These are phyloP conservation scores for Chironex yamaguchii DNA, from an alignment of 30 jellyfish, hydroid and myxozoan genomes.

Conservation along the genomic window DNA sequence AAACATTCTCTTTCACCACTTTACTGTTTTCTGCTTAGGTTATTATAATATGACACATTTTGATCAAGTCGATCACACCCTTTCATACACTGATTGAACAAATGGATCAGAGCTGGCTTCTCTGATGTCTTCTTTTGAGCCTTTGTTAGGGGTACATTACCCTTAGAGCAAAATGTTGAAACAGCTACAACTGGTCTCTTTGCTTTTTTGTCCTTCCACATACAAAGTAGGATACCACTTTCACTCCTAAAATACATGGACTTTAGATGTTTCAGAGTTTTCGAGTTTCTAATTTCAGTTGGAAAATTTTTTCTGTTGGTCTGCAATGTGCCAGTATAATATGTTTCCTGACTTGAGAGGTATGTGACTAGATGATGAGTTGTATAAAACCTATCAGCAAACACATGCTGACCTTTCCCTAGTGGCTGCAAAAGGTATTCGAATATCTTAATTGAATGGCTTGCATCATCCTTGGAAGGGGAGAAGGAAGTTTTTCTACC, in stretches of 20 bases:
- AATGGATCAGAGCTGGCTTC: background rate
- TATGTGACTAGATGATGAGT: background rate
- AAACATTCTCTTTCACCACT: conserved; percentile 37
- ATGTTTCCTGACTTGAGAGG: background rate
- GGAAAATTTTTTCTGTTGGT: background rate
- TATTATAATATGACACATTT: conserved; percentile 19
- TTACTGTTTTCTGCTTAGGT: conserved; percentile 3
- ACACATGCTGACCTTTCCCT: conserved; percentile 60
- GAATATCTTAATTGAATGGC: conserved; percentile 54
- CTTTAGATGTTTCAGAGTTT: background rate
- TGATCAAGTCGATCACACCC: conserved; percentile 62
- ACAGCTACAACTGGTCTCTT: conserved; percentile 30
- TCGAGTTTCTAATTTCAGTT: background rate
- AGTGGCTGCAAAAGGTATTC: conserved; percentile 52
- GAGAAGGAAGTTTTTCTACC: conserved; percentile 35
- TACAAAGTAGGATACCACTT: background rate
- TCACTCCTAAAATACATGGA: conserved; percentile 1
- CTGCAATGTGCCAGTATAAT: conserved; percentile 32
- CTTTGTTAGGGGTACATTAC: background rate
- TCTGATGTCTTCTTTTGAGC: background rate
- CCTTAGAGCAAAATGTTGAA: background rate
- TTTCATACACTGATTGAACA: background rate
- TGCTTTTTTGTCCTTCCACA: conserved; percentile 54
- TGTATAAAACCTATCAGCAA: conserved; percentile 42
- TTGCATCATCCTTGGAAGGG: background rate